A percentile compares a stretch with the other conserved stretches of the same genome.
Conservation (phyloP, 2,797 vertebrate genomes). For the Sebastes umbrosus region DNA sequence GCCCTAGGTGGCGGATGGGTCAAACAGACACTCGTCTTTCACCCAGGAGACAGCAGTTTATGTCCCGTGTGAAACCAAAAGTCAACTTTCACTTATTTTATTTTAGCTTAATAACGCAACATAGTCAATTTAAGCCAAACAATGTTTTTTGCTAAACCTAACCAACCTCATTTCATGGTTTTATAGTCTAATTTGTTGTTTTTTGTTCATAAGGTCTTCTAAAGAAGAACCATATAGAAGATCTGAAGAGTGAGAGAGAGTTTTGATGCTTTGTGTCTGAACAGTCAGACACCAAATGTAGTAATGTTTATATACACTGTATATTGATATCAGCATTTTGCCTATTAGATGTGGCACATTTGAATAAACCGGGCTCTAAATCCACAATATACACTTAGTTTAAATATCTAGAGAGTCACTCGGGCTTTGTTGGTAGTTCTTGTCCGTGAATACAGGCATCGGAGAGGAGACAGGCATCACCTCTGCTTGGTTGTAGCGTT, state of each 20-base stretch:
- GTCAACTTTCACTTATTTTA: no score
- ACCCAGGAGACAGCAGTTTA: no score
- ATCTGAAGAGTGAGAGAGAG: background rate
- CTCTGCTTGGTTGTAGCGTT: conserved; percentile 77
- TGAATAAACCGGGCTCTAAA: conserved; percentile 2
- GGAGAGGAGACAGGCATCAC: conserved; percentile 80
- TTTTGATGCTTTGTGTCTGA: background rate
- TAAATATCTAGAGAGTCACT: background rate
- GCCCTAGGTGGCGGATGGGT: no score
- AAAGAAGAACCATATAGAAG: no score
- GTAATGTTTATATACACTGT: background rate
- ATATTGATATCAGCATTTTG: background rate
- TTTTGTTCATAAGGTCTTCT: no score
- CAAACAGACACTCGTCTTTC: no score
- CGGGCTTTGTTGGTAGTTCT: background rate
- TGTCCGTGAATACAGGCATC: conserved; percentile 46
- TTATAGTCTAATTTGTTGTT: no score
- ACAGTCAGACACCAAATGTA: background rate
- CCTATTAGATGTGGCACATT: background rate
- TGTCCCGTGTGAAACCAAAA: no score
- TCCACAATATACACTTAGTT: background rate
- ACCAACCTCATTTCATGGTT: no score
- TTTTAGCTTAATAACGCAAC: no score
- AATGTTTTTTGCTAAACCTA: no score
- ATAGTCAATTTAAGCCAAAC: no score